Base-by-base conservation (phyloP, 2,797 vertebrate genomes). In the Anguilla marmorata region DNA sequence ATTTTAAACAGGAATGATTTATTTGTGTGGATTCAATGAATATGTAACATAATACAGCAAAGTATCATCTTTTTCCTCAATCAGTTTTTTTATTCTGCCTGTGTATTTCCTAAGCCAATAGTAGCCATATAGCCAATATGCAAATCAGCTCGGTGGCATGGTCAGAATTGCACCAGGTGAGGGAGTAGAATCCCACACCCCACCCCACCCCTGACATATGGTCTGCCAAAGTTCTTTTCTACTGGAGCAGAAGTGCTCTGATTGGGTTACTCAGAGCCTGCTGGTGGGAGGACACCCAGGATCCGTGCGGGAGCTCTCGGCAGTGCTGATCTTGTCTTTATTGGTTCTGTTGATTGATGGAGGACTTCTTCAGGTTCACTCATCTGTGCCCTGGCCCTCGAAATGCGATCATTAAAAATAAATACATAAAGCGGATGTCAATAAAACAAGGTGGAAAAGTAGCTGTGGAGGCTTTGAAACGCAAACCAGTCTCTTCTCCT, bases 331-430 rank as follows among this genome's bases (percentile, higher is more conserved):
- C 41, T 11, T 80, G 76, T 80, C 76, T 45, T 80, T 80, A 80
- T 41, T 37, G 76, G 5, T 80, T 27, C 79, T 74, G 79, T 41
- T 91, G 92, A 91, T 91, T 89, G 56, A 11, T 88, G 79, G 66
- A 50, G 30, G 88, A 88, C 83, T 92, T 89, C 89, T 86, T 66
- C 87, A 60, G 90, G 76, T 63, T 54, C 84, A 87, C 84, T 90
- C 85, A 79, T 58, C 90, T 87, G 58, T 89, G 84, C 85, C 83
- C 90, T 90, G 69, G 74, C 83, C 74, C 89, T 90, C 82, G 91
- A 91, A 93, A 93, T 86, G 90, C 88, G 90, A 89, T 94, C 93
- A 93, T 94, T 94, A 93, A 92, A 94, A 93, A 92, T 91, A 93
- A 94, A 95, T 90, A 91, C 91, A 91, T 86, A 90, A 94, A 89